These are phyloP conservation scores for Callipepla californica DNA, from an alignment of 2,113 vertebrate species.

Conservation along the genomic window DNA sequence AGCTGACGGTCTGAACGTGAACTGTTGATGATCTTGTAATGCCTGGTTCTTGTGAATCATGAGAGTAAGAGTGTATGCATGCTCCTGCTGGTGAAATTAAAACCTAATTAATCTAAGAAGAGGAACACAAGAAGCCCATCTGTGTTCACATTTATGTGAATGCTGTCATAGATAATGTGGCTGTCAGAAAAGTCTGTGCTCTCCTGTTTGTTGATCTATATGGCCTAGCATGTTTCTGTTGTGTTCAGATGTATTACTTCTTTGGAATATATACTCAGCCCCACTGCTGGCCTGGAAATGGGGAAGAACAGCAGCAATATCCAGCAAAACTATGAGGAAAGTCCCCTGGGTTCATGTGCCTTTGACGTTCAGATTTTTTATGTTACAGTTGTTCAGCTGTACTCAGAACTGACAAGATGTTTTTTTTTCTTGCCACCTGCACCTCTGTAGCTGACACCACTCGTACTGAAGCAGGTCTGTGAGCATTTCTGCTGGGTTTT, in stretches of 20 bases:
- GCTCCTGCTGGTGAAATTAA: neutral
- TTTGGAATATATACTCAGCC: fast-evolving
- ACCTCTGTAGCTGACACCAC: neutral
- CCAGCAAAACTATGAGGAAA: neutral
- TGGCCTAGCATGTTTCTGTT: neutral
- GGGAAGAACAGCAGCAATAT: neutral
- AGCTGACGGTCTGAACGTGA: fast-evolving
- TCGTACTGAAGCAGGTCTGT: slow-evolving; percentile 7
- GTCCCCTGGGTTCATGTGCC: neutral
- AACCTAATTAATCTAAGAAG: neutral
- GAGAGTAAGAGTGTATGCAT: fast-evolving
- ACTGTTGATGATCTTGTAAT: neutral
- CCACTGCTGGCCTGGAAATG: neutral
- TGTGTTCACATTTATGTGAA: neutral
- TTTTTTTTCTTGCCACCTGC: slow-evolving; percentile 4
- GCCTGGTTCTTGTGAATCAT: neutral
- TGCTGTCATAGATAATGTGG: neutral
- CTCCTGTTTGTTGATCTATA: neutral
- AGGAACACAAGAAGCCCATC: neutral
- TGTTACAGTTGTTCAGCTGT: neutral
- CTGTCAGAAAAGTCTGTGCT: neutral
- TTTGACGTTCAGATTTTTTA: neutral
- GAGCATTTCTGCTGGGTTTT: slow-evolving; percentile 49
- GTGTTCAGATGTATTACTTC: fast-evolving
- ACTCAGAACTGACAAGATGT: neutral